Evolutionary conservation across 1,140 invertebrate genomes (phyloP).

Genomic region (Hirudo medicinalis): DNA sequence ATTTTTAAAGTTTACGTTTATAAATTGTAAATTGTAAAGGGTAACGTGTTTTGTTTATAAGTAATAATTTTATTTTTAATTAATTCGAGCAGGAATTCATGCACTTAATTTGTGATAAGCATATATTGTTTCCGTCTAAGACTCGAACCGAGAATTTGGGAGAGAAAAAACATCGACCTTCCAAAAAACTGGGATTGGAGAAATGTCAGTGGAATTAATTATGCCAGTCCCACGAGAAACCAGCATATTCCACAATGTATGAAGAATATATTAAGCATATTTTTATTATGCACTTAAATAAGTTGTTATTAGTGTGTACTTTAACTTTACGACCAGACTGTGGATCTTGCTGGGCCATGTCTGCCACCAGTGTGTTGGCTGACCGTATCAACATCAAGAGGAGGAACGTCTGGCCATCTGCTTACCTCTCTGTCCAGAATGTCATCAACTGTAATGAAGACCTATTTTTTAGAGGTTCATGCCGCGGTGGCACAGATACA

Average conservation of each 20-base stretch:
- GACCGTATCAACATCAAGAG: too few species aligned
- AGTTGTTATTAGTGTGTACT: not conserved
- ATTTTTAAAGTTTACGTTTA: too few species aligned
- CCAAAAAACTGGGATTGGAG: slow-evolving; percentile 43
- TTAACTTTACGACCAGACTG: slow-evolving; percentile 35
- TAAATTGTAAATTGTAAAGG: too few species aligned
- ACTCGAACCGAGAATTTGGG: not conserved
- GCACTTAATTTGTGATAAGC: too few species aligned
- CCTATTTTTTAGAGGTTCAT: too few species aligned
- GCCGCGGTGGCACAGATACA: slow-evolving; percentile 36
- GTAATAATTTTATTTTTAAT: too few species aligned
- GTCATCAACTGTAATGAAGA: slow-evolving; percentile 42
- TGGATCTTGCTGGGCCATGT: slow-evolving; percentile 48
- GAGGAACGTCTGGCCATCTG: too few species aligned
- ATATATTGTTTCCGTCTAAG: too few species aligned
- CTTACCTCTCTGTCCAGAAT: too few species aligned
- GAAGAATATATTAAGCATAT: not conserved
- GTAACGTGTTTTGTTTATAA: too few species aligned
- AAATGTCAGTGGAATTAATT: slow-evolving; percentile 43
- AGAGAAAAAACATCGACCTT: slow-evolving; percentile 23
- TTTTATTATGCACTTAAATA: not conserved
- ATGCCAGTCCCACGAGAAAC: slow-evolving; percentile 41
- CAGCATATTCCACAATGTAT: slow-evolving; percentile 41
- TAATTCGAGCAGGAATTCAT: too few species aligned
- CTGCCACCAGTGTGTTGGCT: too few species aligned